Percentiles rank a stretch among this genome's conserved stretches.
phyloP scores from a whole-genome alignment of 2,797 vertebrate genomes.

The Geotria australis region DNA sequence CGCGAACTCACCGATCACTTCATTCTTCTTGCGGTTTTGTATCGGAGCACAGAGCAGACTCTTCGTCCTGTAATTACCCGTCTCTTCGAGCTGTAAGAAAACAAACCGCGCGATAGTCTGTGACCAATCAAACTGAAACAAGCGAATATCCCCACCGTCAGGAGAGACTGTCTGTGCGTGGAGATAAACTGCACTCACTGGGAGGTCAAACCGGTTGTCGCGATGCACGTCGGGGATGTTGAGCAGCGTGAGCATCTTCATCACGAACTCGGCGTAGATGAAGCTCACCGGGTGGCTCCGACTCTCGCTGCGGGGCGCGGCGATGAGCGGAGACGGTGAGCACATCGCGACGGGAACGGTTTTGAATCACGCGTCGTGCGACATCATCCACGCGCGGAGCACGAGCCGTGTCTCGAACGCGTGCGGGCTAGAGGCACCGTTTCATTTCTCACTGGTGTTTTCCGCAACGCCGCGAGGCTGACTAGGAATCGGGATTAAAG shows the following conservation, averaged over 20 bases:
- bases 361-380: too few relatives aligned
- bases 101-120: not conserved
- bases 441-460: too few relatives aligned
- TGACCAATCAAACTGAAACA: slow-evolving; percentile 2
- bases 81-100: slow-evolving; percentile 34
- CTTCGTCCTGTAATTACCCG: slow-evolving; percentile 21
- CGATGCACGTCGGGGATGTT: slow-evolving; percentile 52
- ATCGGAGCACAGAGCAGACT: slow-evolving; percentile 84
- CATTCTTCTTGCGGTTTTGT: slow-evolving; percentile 83
- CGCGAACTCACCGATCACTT: slow-evolving; percentile 51
- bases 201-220: slow-evolving; percentile 61
- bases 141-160: not conserved
- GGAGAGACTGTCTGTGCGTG: too few relatives aligned
- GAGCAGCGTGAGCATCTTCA: slow-evolving; percentile 57
- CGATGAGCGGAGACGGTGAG: too few relatives aligned
- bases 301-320: too few relatives aligned
- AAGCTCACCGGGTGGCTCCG: slow-evolving; percentile 29
- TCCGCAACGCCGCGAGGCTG: too few relatives aligned
- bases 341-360: too few relatives aligned
- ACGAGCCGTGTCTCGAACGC: too few relatives aligned
- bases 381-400: too few relatives aligned
- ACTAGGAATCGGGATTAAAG: too few relatives aligned
- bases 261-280: slow-evolving; percentile 79
- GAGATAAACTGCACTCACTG: slow-evolving; percentile 16
- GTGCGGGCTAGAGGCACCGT: too few relatives aligned